Conservation (phyloP, 2,113 vertebrate genomes). For the Bubo bubo region DNA sequence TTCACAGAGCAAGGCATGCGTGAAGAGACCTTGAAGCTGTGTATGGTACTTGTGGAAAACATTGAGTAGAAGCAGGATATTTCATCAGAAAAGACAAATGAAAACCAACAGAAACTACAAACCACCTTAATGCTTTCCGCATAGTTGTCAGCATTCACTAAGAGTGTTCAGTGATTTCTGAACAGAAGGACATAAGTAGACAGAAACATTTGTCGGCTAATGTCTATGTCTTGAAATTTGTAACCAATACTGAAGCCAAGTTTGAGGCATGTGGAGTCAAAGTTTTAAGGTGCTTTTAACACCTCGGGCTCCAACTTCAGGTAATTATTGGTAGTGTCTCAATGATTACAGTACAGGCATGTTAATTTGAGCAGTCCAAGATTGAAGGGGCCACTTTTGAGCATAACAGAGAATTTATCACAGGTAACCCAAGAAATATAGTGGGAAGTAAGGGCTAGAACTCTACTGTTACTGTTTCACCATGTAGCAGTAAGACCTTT, state of each 20-base stretch:
- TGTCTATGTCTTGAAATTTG: background rate
- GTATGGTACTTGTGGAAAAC: background rate
- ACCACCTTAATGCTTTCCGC: background rate
- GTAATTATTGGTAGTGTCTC: background rate
- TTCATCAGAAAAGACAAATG: background rate
- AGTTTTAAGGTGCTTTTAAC: background rate
- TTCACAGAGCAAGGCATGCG: background rate
- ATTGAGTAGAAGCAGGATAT: background rate
- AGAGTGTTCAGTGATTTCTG: background rate
- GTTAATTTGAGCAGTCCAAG: background rate
- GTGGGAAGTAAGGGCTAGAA: background rate
- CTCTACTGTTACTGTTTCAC: background rate
- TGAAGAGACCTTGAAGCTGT: background rate
- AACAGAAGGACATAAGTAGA: background rate
- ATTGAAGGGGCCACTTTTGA: background rate
- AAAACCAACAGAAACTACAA: background rate
- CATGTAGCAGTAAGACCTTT: background rate
- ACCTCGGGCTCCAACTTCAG: background rate
- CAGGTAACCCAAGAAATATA: background rate
- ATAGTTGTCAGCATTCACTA: background rate
- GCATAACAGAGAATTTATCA: background rate
- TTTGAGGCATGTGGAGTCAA: background rate
- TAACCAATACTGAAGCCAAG: background rate
- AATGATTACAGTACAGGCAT: background rate
- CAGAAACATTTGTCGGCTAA: background rate